phyloP scores from a whole-genome alignment of 2,888 invertebrate genomes.

The Catocala sponsa region DNA sequence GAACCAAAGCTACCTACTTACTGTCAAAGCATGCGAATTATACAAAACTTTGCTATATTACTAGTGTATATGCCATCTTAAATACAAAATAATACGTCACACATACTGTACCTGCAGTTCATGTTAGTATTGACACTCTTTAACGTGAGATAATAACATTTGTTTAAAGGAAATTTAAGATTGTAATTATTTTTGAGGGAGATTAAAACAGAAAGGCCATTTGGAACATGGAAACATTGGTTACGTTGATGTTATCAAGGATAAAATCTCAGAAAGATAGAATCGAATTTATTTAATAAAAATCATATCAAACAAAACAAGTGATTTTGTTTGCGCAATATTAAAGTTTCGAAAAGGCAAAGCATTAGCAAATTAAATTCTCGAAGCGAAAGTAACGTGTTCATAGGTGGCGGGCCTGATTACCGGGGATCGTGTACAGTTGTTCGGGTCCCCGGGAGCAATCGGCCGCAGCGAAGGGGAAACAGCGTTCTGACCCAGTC shows the following conservation, averaged over 20 bases:
- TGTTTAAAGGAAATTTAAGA: background rate
- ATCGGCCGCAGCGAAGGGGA: conserved; percentile 71
- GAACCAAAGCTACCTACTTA: conserved; percentile 35
- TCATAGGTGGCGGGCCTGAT: conserved; percentile 60
- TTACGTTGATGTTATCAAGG: no score
- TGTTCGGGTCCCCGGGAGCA: conserved; percentile 74
- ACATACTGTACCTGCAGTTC: conserved; percentile 21
- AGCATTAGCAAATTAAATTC: conserved; percentile 64
- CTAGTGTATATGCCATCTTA: conserved; percentile 13
- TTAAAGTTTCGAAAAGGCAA: conserved; percentile 49
- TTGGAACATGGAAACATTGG: no score
- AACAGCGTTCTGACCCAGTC: conserved; percentile 77
- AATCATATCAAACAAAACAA: conserved; percentile 32
- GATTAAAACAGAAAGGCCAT: background rate
- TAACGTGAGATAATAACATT: background rate
- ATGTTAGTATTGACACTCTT: background rate
- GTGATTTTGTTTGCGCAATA: conserved; percentile 48
- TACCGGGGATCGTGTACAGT: conserved; percentile 83
- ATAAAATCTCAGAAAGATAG: conserved; percentile 7
- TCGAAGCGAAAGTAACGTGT: conserved; percentile 66
- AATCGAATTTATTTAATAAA: conserved; percentile 12
- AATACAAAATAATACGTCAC: conserved; percentile 19
- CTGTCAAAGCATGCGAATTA: conserved; percentile 53
- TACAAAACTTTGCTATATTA: conserved; percentile 24
- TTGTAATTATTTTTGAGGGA: background rate